Conservation (phyloP, 2,113 vertebrate species). For the Alces alces region DNA sequence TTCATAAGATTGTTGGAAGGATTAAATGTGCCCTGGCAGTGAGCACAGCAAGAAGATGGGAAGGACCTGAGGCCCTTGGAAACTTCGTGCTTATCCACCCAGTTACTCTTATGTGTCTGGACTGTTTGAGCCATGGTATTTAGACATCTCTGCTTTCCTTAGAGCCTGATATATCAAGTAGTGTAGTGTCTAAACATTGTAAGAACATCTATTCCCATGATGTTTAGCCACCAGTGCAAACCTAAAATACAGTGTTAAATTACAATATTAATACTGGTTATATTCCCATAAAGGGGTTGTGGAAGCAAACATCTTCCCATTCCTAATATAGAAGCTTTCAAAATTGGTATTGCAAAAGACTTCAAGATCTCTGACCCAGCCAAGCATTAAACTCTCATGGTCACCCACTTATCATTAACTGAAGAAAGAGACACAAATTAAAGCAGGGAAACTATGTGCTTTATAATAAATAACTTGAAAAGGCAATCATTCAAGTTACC, state of each 20-base stretch:
- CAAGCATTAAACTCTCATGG: neutral
- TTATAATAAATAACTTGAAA: neutral
- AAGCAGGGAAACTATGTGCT: neutral
- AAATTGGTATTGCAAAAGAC: neutral
- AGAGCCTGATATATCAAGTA: neutral
- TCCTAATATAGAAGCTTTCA: neutral
- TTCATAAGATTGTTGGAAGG: neutral
- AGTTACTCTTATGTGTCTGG: neutral
- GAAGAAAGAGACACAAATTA: neutral
- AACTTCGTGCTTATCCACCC: neutral
- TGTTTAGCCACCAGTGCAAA: neutral
- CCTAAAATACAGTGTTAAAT: constrained; percentile 2
- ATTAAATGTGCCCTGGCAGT: neutral
- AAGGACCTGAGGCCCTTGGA: neutral
- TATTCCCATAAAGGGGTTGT: neutral
- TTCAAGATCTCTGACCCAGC: neutral
- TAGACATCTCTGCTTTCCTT: neutral
- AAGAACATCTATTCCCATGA: neutral
- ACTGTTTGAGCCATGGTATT: neutral
- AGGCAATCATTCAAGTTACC: neutral
- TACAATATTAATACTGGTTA: constrained; percentile 20
- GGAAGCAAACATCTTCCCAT: neutral
- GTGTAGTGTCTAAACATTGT: neutral
- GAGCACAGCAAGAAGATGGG: neutral
- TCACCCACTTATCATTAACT: neutral